Percentiles rank a stretch among this genome's conserved stretches.
phyloP scores from a whole-genome alignment of 1,140 invertebrate genomes.

The Probaryconus sp. region DNA sequence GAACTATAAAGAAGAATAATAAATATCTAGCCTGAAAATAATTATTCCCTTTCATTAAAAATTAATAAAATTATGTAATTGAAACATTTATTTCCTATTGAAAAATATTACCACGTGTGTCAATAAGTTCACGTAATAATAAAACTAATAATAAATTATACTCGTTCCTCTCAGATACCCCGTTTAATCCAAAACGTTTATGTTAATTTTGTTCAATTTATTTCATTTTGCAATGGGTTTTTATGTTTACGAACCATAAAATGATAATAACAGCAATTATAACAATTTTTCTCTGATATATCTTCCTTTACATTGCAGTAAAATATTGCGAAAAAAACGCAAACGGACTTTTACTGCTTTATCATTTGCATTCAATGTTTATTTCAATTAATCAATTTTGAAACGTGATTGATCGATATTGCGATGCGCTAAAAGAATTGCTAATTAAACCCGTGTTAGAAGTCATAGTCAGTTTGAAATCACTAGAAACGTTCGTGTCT shows the following conservation, averaged over 20 bases:
- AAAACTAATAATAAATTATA: not conserved
- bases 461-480: constrained; percentile 65
- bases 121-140: constrained; percentile 23
- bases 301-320: constrained; percentile 26
- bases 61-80: no score
- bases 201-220: constrained; percentile 45
- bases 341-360: constrained; percentile 16
- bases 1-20: no score
- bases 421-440: not conserved
- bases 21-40: no score
- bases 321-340: constrained; percentile 42
- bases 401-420: constrained; percentile 24
- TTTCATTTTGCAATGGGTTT: constrained; percentile 39
- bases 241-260: constrained; percentile 44
- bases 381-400: constrained; percentile 23
- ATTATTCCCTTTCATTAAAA: no score
- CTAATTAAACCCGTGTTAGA: constrained; percentile 3
- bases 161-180: constrained; percentile 3
- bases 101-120: no score
- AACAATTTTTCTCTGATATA: constrained; percentile 25
- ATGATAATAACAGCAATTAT: constrained; percentile 49
- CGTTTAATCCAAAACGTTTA: constrained; percentile 37
- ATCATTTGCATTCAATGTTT: constrained; percentile 10
- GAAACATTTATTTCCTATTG: no score
- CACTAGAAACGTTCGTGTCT: constrained; percentile 64